Conservation (phyloP, 2,113 vertebrate genomes). For the Alethe castanea region DNA sequence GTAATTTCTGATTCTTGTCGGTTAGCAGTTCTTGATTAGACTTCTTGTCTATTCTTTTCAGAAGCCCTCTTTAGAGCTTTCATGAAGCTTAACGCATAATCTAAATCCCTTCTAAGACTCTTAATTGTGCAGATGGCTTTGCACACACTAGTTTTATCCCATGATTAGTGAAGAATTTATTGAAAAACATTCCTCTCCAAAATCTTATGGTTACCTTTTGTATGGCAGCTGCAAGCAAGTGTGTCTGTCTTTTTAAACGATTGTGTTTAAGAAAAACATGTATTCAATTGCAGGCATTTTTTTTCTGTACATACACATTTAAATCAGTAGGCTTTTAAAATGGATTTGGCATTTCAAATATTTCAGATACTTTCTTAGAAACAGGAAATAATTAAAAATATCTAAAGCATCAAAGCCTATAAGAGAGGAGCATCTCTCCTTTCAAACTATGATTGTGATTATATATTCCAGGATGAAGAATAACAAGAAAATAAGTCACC, state of each 20-base stretch:
- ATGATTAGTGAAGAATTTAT: conserved; percentile 18
- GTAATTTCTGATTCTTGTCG: not conserved
- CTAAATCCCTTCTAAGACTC: conserved; percentile 39
- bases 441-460: not conserved
- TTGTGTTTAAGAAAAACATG: not conserved
- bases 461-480: not conserved
- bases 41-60: not conserved
- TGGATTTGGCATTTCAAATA: not conserved
- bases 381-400: not conserved
- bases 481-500: not conserved
- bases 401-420: not conserved
- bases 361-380: not conserved
- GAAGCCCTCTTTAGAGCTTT: not conserved
- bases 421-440: not conserved
- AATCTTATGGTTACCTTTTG: not conserved
- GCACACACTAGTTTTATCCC: not conserved
- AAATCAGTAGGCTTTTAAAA: not conserved
- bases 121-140: conserved; percentile 45
- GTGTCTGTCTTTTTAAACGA: not conserved
- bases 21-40: not conserved
- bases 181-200: not conserved
- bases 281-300: not conserved
- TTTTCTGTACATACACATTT: not conserved
- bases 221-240: not conserved
- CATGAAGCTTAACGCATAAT: conserved; percentile 8